A percentile compares a stretch with the other conserved stretches of the same genome.
Conservation (phyloP, 2,797 vertebrate genomes). For the Karalla daura region DNA sequence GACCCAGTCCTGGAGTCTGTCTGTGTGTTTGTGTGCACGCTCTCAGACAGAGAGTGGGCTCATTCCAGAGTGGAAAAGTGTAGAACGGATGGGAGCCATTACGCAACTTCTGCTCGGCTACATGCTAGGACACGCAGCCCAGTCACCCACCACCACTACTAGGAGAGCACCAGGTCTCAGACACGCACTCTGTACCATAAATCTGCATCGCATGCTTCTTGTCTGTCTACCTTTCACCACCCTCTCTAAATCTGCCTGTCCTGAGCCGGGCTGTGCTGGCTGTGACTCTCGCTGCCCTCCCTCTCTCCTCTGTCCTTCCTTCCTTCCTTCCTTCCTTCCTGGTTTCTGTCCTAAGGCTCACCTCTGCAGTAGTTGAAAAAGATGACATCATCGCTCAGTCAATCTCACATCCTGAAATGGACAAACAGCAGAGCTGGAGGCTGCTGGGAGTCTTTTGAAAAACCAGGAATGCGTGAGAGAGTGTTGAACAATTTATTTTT, state of each 20-base stretch:
- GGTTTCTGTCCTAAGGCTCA: slow-evolving; percentile 75
- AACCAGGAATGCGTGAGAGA: slow-evolving; percentile 15
- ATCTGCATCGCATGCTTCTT: slow-evolving; percentile 64
- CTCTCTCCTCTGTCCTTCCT: slow-evolving; percentile 21
- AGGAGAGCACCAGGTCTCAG: slow-evolving; percentile 38
- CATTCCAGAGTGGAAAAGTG: slow-evolving; percentile 78
- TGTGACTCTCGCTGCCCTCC: slow-evolving; percentile 42
- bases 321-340: slow-evolving; percentile 61
- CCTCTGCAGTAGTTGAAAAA: slow-evolving; percentile 77
- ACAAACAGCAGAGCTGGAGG: slow-evolving; percentile 60
- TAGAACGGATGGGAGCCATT: slow-evolving; percentile 72
- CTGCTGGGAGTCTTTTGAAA: slow-evolving; percentile 41
- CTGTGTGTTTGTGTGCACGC: slow-evolving; percentile 14
- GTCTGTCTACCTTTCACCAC: slow-evolving; percentile 63
- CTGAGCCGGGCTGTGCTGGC: slow-evolving; percentile 17
- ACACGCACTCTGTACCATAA: slow-evolving; percentile 51
- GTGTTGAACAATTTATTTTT: neutral
- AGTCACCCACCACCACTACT: slow-evolving; percentile 52
- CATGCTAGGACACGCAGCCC: slow-evolving; percentile 77
- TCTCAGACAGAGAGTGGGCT: slow-evolving; percentile 62
- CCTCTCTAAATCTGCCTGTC: slow-evolving; percentile 51
- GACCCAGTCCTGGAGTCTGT: slow-evolving; percentile 19
- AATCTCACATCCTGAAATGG: slow-evolving; percentile 71
- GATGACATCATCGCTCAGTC: slow-evolving; percentile 77
- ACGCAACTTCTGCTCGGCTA: slow-evolving; percentile 70